These are phyloP conservation scores for Drosophila sordidula DNA, from an alignment of 2,888 invertebrate genomes.

Conservation along the genomic window DNA sequence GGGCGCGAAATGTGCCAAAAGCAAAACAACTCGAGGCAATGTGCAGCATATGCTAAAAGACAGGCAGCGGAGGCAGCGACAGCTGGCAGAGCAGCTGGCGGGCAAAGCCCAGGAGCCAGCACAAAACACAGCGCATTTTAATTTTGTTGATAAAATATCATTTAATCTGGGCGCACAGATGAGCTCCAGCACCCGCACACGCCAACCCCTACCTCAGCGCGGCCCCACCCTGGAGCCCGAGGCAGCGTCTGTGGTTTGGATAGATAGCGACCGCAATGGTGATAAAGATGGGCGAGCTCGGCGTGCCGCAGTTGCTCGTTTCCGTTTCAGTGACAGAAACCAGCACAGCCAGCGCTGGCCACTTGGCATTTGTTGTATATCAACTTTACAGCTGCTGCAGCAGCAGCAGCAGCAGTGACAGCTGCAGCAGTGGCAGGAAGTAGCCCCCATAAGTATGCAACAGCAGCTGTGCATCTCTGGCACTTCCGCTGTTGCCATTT, in stretches of 20 bases:
- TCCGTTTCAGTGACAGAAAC: conserved; percentile 51
- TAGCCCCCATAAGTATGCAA: conserved; percentile 53
- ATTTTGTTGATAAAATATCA: conserved; percentile 76
- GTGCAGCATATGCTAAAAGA: conserved; percentile 43
- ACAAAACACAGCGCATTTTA: conserved; percentile 56
- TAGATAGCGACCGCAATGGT: conserved; percentile 43
- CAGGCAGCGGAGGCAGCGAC: background rate
- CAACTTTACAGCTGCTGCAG: conserved; percentile 38
- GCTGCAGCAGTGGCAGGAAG: conserved; percentile 27
- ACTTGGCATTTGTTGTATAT: conserved; percentile 51
- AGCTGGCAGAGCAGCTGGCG: conserved; percentile 24
- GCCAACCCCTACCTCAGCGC: background rate
- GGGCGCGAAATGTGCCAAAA: conserved; percentile 12
- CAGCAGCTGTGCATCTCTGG: conserved; percentile 33
- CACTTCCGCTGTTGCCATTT: conserved; percentile 47
- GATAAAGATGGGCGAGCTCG: conserved; percentile 33
- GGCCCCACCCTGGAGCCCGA: too few species aligned
- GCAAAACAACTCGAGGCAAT: conserved; percentile 32
- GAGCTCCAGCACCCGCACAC: conserved; percentile 18
- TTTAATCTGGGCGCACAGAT: conserved; percentile 69
- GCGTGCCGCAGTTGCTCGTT: conserved; percentile 31
- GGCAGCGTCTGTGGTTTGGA: background rate
- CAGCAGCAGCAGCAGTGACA: background rate
- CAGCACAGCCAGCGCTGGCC: conserved; percentile 24
- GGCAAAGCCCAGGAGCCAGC: conserved; percentile 16